Percentiles rank a stretch among this genome's conserved stretches.
Evolutionary conservation across 1,140 invertebrate species (phyloP).

Genomic region (Pseudomyrmex sp.): DNA sequence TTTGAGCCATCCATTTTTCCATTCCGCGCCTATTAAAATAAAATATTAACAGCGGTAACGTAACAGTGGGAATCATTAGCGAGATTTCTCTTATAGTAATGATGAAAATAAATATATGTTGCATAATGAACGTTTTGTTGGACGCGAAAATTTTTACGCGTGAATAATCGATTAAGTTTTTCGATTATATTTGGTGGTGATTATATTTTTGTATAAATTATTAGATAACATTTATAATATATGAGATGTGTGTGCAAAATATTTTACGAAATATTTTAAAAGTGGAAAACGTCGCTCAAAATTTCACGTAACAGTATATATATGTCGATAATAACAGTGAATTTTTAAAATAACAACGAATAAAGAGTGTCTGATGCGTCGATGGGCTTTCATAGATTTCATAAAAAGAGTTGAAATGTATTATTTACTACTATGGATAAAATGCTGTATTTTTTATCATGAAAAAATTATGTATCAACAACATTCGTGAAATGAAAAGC

Average conservation of each 20-base stretch:
- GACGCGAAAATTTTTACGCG: slow-evolving; percentile 13
- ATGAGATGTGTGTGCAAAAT: slow-evolving; percentile 1
- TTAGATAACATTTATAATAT: slow-evolving; percentile 3
- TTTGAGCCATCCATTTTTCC: slow-evolving; percentile 60
- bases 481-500: slow-evolving; percentile 20
- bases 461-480: slow-evolving; percentile 28
- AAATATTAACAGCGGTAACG: slow-evolving; percentile 50
- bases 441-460: slow-evolving; percentile 3
- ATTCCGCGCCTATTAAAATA: slow-evolving; percentile 58
- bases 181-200: slow-evolving; percentile 26
- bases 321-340: not conserved
- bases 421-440: slow-evolving; percentile 29
- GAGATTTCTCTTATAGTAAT: slow-evolving; percentile 55
- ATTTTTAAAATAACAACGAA: slow-evolving; percentile 22
- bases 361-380: slow-evolving; percentile 9
- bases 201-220: slow-evolving; percentile 18
- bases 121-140: slow-evolving; percentile 50
- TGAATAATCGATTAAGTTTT: slow-evolving; percentile 43
- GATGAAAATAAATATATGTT: slow-evolving; percentile 58
- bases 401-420: slow-evolving; percentile 29
- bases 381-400: not conserved
- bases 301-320: not conserved
- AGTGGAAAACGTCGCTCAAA: not conserved
- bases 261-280: slow-evolving; percentile 1
- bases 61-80: slow-evolving; percentile 48